phyloP scores from a whole-genome alignment of 2,888 invertebrate genomes.

The Altica lythri region DNA sequence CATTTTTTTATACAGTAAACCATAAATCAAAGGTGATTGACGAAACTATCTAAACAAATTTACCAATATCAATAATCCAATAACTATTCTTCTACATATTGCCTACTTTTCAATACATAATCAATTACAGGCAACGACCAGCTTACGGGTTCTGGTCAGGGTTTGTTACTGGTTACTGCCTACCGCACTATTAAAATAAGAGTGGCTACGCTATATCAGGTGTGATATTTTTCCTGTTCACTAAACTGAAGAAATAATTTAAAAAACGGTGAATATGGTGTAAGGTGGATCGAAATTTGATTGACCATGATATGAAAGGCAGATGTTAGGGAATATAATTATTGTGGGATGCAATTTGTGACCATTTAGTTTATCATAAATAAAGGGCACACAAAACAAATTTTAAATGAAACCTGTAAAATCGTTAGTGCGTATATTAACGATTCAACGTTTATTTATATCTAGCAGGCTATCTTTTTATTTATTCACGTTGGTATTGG shows the following conservation, averaged over 20 bases:
- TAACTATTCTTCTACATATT: conserved; percentile 4
- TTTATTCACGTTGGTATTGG: no score
- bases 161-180: conserved; percentile 1
- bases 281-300: conserved; percentile 17
- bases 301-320: conserved; percentile 10
- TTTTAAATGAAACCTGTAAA: no score
- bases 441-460: no score
- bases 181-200: conserved; percentile 11
- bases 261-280: conserved; percentile 16
- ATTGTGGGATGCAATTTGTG: no score
- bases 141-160: background rate
- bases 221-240: conserved; percentile 29
- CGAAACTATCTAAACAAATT: no score
- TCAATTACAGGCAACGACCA: conserved; percentile 7
- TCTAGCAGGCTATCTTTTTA: no score
- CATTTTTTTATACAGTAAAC: no score
- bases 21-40: no score
- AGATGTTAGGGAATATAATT: conserved; percentile 2
- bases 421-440: no score
- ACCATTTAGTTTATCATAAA: no score
- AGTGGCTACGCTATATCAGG: conserved; percentile 15
- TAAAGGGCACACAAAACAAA: no score
- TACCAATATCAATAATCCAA: no score
- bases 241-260: conserved; percentile 31
- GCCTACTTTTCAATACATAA: conserved; percentile 14